Evolutionary conservation across 2,888 invertebrate species (phyloP).

Genomic region (Calephelis perditalis): DNA sequence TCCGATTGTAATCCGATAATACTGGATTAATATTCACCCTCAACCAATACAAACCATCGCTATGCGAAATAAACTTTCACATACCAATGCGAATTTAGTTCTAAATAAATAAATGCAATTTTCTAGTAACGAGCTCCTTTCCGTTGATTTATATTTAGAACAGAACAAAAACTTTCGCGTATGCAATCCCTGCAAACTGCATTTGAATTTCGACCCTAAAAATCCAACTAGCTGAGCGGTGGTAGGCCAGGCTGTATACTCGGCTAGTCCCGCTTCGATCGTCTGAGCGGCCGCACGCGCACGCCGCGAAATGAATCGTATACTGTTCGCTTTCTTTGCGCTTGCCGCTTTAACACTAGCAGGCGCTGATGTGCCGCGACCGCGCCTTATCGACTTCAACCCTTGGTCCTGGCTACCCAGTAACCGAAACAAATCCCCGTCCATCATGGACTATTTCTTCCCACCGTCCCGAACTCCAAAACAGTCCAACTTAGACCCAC

Average conservation of each 20-base stretch:
- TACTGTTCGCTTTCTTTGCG: constrained; percentile 57
- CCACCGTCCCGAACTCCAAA: constrained; percentile 73
- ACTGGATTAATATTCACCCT: neutral
- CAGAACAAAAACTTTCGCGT: constrained; percentile 31
- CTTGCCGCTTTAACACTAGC: constrained; percentile 51
- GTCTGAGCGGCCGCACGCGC: constrained; percentile 70
- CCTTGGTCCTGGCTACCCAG: constrained; percentile 71
- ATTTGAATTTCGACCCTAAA: constrained; percentile 46
- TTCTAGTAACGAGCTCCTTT: constrained; percentile 10
- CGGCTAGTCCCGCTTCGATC: constrained; percentile 71
- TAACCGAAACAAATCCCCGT: constrained; percentile 62
- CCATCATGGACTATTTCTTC: constrained; percentile 74
- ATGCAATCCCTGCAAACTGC: constrained; percentile 33
- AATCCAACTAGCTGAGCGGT: constrained; percentile 51
- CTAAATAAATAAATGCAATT: constrained; percentile 13
- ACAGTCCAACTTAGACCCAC: constrained; percentile 64
- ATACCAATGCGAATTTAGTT: constrained; percentile 12
- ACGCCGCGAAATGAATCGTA: constrained; percentile 63
- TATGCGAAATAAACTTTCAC: constrained; percentile 3
- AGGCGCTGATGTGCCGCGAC: constrained; percentile 53
- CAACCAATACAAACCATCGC: neutral
- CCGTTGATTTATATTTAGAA: constrained; percentile 18
- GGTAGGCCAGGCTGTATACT: constrained; percentile 46
- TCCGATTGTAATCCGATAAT: neutral
- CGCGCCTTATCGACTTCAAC: constrained; percentile 67